Percentiles rank a stretch among this genome's conserved stretches.
Evolutionary conservation across 2,888 invertebrate species (phyloP).

Genomic region (Cactoblastis cactorum): DNA sequence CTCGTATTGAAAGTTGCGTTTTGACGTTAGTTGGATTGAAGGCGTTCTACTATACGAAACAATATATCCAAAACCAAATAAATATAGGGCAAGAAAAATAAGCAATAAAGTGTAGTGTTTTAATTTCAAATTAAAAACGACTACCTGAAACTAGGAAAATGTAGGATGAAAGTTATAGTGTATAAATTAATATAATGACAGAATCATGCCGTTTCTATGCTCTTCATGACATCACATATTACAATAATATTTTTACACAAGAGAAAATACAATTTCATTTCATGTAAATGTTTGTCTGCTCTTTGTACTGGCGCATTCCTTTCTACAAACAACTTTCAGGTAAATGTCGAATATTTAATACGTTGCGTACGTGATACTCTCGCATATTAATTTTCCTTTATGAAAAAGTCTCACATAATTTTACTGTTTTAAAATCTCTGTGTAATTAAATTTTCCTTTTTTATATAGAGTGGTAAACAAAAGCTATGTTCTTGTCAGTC

Average conservation of each 20-base stretch:
- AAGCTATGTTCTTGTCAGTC: neutral
- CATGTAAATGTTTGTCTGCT: slow-evolving; percentile 19
- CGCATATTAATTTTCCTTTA: slow-evolving; percentile 29
- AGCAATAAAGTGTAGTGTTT: too few species aligned
- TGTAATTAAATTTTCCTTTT: neutral
- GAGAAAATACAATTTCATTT: slow-evolving; percentile 13
- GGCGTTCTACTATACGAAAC: too few species aligned
- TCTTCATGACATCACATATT: neutral
- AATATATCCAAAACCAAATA: too few species aligned
- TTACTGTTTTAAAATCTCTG: neutral
- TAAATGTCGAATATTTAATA: slow-evolving; percentile 36
- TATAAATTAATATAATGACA: neutral
- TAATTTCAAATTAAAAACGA: too few species aligned
- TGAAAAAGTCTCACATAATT: neutral
- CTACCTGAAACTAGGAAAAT: too few species aligned
- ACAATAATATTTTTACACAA: slow-evolving; percentile 7
- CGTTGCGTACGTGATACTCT: slow-evolving; percentile 31
- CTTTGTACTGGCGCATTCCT: slow-evolving; percentile 22
- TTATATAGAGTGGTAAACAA: neutral
- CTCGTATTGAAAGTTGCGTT: too few species aligned
- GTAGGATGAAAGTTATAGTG: too few species aligned
- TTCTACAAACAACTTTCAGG: slow-evolving; percentile 35
- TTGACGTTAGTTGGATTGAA: too few species aligned
- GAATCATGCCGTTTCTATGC: neutral
- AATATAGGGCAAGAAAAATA: too few species aligned